A percentile compares a stretch with the other conserved stretches of the same genome.
These are phyloP conservation scores for Apamea anceps DNA, from an alignment of 2,888 invertebrate genomes.

Conservation along the genomic window DNA sequence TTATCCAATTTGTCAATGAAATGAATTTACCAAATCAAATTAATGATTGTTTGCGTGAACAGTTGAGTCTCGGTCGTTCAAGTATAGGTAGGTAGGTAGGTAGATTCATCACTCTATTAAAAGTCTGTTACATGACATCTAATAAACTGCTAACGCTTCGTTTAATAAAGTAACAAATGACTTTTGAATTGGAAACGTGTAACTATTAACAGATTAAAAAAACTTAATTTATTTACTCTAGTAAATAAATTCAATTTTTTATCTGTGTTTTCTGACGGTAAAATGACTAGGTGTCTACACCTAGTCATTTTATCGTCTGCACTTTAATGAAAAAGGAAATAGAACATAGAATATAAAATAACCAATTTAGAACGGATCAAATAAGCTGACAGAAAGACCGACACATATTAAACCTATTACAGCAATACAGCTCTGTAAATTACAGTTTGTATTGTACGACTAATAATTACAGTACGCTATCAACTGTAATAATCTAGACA, in stretches of 20 bases:
- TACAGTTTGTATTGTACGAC: constrained; percentile 74
- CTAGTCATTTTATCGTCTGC: background rate
- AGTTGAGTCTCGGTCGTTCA: background rate
- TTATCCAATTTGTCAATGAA: background rate
- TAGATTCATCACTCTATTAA: too few relatives aligned
- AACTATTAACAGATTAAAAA: background rate
- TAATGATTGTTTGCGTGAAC: background rate
- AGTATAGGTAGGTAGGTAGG: background rate
- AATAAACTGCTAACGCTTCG: background rate
- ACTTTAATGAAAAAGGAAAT: constrained; percentile 5
- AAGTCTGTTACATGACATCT: background rate
- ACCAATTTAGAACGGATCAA: constrained; percentile 6
- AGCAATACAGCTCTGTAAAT: constrained; percentile 67
- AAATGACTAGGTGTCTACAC: background rate
- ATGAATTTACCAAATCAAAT: background rate
- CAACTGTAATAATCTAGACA: constrained; percentile 72
- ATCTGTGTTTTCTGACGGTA: too few relatives aligned
- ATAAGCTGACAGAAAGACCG: constrained; percentile 45
- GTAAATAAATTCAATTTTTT: too few relatives aligned
- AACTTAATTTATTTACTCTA: background rate
- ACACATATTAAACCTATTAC: constrained; percentile 41
- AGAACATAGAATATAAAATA: background rate
- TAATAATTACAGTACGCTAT: constrained; percentile 76
- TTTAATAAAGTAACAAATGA: background rate
- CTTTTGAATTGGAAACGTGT: constrained; percentile 10